Evolutionary conservation across 2,797 vertebrate genomes (phyloP).

Genomic region (Knipowitschia caucasica): DNA sequence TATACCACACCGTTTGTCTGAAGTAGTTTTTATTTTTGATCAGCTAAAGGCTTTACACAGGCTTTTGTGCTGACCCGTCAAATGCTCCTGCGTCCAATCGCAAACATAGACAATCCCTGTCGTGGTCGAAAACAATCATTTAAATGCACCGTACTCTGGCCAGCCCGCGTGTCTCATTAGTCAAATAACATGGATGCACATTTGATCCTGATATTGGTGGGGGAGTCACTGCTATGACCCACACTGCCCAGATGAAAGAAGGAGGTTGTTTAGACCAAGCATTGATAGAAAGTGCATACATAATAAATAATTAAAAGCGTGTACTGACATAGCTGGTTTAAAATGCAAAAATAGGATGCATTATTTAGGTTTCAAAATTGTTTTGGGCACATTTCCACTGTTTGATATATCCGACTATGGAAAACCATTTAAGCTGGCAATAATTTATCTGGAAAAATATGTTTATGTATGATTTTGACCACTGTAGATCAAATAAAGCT

Average conservation of each 20-base stretch:
- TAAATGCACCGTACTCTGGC: constrained; percentile 69
- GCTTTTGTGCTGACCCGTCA: constrained; percentile 70
- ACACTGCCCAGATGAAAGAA: constrained; percentile 39
- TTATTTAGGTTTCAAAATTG: neutral
- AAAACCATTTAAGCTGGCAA: too few species aligned
- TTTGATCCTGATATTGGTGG: constrained; percentile 60
- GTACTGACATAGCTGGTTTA: constrained; percentile 4
- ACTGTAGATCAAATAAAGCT: too few species aligned
- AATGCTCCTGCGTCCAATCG: constrained; percentile 35
- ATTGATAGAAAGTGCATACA: neutral
- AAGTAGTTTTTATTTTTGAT: constrained; percentile 76
- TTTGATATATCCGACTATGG: too few species aligned
- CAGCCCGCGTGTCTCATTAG: constrained; percentile 64
- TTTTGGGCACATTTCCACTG: too few species aligned
- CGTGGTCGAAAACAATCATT: constrained; percentile 77
- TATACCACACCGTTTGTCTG: constrained; percentile 33
- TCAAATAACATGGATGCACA: constrained; percentile 64
- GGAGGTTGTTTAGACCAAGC: constrained; percentile 31
- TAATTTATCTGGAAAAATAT: too few species aligned
- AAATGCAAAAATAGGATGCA: neutral
- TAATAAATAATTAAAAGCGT: neutral
- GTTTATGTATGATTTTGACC: too few species aligned
- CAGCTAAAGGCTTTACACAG: constrained; percentile 76
- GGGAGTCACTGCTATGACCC: constrained; percentile 50
- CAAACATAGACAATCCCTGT: constrained; percentile 29